phyloP scores from a whole-genome alignment of 2,113 vertebrate species.

The Aphyosemion australe region DNA sequence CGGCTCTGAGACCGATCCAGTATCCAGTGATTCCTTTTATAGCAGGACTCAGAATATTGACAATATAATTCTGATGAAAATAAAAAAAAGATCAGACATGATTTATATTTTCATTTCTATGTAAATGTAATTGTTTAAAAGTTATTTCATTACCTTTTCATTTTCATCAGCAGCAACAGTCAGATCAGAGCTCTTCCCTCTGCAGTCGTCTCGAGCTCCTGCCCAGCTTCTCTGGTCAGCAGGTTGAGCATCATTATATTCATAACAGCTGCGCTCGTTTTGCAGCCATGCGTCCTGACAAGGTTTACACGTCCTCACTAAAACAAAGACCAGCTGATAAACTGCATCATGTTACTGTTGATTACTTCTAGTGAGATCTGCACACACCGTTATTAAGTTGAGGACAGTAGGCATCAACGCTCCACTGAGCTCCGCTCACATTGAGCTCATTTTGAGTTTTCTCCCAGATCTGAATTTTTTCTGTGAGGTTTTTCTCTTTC shows the following conservation, averaged over 20 bases:
- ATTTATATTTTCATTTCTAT: neutral
- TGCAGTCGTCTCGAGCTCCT: neutral
- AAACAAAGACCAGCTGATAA: neutral
- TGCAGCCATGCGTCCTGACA: rapidly evolving
- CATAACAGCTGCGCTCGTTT: neutral
- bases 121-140: neutral
- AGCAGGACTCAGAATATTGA: rapidly evolving
- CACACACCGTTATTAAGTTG: neutral
- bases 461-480: neutral
- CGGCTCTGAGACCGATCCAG: constrained; percentile 48
- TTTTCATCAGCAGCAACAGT: neutral
- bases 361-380: neutral
- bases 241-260: rapidly evolving
- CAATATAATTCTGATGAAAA: neutral
- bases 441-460: rapidly evolving
- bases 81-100: neutral
- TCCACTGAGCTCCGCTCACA: constrained; percentile 14
- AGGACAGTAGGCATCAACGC: constrained; percentile 40
- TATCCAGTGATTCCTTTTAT: rapidly evolving
- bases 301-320: rapidly evolving
- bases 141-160: neutral
- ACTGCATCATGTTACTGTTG: neutral
- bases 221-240: rapidly evolving
- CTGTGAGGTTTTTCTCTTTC: neutral
- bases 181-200: constrained; percentile 7